Base-by-base conservation (phyloP, 2,113 vertebrate genomes). In the Siniperca knerii region DNA sequence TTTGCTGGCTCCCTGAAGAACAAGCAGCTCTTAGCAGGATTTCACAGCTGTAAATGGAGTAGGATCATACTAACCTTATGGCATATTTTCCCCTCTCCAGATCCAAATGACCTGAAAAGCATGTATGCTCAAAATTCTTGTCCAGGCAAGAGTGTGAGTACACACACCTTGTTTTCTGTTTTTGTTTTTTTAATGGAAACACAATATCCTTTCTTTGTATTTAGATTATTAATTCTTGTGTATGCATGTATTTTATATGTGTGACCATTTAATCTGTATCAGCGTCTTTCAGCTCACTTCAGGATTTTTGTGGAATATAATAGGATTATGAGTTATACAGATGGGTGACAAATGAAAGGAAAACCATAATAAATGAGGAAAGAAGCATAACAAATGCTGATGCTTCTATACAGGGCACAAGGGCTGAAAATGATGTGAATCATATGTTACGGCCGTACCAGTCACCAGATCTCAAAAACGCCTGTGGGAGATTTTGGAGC, bases 91-190 rank as follows among this genome's bases (percentile, higher is more conserved):
- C 71, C 62, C 77, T 72, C 78, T 79, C 8, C 92, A 99, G 98
- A 98, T 90, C 98, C 98, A 0, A 97, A 98, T 91, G 98, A 99
- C 3, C 96, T 99, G 2, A 97, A 96, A 86, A 96, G 91, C 29
- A 84, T 60, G 1, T 0, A 95, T 92, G 6, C 89, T 91, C 90
- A 89, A 13, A 92, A 37, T 33, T 33, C 58, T 1, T 77, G 88
- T 84, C 82, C 70, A 1, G 88, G 87, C 21, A 44, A 50, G 37
- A 83, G n/a, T 50, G 92, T 18, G 80, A 96, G 0, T 95, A 92
- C 75, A 64, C 68, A 57, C 15, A 48, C 46, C 46, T 2, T 7
- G 8, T 8, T 60, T 37, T 60, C 6, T 57, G 4, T n/a, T 62
- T 29, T 29, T 29, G 29, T 58, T 0, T 54, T 8, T 55, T 77